phyloP scores from a whole-genome alignment of 2,888 invertebrate species.

The Hypsopygia costalis region DNA sequence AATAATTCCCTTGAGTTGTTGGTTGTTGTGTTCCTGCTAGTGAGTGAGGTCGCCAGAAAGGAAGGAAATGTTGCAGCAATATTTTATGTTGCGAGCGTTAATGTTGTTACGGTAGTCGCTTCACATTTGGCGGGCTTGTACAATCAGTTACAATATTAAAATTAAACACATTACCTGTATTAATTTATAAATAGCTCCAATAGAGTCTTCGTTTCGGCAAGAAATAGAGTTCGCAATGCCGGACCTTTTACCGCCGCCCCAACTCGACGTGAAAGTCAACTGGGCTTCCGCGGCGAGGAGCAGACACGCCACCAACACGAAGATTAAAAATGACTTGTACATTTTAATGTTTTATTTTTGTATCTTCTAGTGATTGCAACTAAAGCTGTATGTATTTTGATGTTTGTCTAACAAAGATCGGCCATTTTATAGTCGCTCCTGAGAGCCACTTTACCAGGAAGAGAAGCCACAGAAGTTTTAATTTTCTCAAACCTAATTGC shows the following conservation, averaged over 20 bases:
- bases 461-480: slow-evolving; percentile 37
- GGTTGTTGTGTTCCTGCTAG: no score
- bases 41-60: no score
- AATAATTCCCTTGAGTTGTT: no score
- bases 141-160: no score
- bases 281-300: slow-evolving; percentile 58
- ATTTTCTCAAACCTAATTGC: slow-evolving; percentile 19
- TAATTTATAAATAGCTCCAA: slow-evolving; percentile 54
- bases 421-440: slow-evolving; percentile 20
- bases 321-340: slow-evolving; percentile 39
- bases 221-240: slow-evolving; percentile 37
- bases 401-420: background rate
- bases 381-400: background rate
- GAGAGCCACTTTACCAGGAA: slow-evolving; percentile 27
- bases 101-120: no score
- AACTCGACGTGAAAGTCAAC: slow-evolving; percentile 79
- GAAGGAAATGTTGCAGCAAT: no score
- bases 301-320: slow-evolving; percentile 45
- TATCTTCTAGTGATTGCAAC: background rate
- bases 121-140: no score
- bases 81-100: no score
- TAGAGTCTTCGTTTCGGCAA: slow-evolving; percentile 57
- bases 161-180: slow-evolving; percentile 52
- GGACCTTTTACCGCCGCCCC: slow-evolving; percentile 70
- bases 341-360: slow-evolving; percentile 27